Evolutionary conservation across 1,140 invertebrate species (phyloP), one percentile per base, ranked within the genome.

Genomic region (Colletes gigas): DNA sequence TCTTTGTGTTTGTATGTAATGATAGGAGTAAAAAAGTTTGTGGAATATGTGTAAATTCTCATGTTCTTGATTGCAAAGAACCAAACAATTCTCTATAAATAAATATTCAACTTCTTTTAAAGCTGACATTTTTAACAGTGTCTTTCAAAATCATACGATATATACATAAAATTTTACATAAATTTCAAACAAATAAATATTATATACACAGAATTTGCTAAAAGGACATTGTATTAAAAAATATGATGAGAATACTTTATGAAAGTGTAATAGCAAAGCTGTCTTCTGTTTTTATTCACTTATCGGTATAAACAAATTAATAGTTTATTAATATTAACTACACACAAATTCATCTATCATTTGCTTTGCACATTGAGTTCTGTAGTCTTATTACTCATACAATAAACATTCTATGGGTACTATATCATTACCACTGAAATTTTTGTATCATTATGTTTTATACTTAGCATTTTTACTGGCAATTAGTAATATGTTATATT

Each of bases 401-500:
- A 65, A 57, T 63, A 72, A 73, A 47, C 39, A 73, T 66, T 65
- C 21, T 79, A 39, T 73, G 15, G 54, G 54, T 55, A 54, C 30
- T 54, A 15, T 30, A 30, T 30, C 44, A 65, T 44, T 73, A 79
- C 77, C 69, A 73, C 41, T 55, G 70, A 80, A 52, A 44, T 52
- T 39, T 75, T 67, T 74, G 54, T 60, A 59, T 80, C 62, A 14
- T 63, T 78, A 57, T 21, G 62, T 55, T 66, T 60, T 47, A 44
- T 80, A 30, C 21, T 60, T 66, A 59, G 2, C 1, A 17, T 52
- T 52, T 59, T 75, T 60, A 60, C 14, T 54, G 72, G 47, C n/a
- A 78, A 59, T 78, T 71, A 75, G 44, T 67, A 67, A 70, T 44
- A 19, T 47, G 50, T 47, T 44, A 17, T 78, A 79, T 71, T 71